Evolutionary conservation across 2,797 vertebrate species (phyloP).

Genomic region (Psittacula derbiana): DNA sequence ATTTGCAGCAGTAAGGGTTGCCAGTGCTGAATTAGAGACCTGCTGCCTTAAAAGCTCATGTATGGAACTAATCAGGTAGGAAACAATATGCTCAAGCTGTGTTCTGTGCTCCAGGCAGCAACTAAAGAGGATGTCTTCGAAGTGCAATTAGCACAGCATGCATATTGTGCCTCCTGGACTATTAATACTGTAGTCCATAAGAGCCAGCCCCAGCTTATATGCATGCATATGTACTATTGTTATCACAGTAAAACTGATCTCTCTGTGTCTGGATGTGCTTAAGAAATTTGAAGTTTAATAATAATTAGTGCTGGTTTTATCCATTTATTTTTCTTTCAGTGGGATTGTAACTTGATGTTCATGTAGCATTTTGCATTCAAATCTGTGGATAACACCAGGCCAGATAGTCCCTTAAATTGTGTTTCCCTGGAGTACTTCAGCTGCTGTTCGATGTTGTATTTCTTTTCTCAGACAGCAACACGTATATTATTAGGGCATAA

Average conservation of each 20-base stretch:
- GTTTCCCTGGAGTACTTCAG: background rate
- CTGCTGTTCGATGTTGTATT: background rate
- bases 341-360: background rate
- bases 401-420: background rate
- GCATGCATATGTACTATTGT: background rate
- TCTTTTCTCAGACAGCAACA: background rate
- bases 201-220: background rate
- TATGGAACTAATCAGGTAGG: background rate
- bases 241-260: background rate
- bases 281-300: background rate
- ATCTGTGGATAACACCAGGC: background rate
- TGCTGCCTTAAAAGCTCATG: background rate
- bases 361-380: background rate
- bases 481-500: background rate
- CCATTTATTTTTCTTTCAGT: background rate
- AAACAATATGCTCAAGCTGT: background rate
- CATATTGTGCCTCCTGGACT: background rate
- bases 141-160: background rate
- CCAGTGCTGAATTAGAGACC: background rate
- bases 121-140: background rate
- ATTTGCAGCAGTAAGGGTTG: background rate
- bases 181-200: background rate
- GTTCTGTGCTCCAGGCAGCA: background rate
- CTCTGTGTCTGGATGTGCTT: background rate
- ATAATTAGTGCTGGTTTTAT: background rate